Conservation (phyloP, 2,888 invertebrate species). For the Bombyx huttoni region DNA sequence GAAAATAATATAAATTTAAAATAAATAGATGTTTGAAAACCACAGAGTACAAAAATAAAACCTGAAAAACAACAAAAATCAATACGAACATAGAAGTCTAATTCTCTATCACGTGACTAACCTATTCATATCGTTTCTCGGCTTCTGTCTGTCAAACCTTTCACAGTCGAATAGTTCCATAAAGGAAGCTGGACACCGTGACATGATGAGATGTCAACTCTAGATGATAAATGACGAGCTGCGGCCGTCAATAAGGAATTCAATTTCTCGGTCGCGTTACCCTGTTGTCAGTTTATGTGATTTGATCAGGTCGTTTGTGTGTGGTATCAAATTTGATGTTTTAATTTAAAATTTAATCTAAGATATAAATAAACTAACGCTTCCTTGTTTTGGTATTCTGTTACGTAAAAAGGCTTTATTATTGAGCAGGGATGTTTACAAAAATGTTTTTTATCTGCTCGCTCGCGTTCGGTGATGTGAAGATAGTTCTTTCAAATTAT, state of each 20-base stretch:
- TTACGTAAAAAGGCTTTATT: no score
- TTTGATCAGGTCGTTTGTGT: neutral
- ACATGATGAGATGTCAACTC: constrained; percentile 62
- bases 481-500: neutral
- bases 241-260: constrained; percentile 57
- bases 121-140: constrained; percentile 9
- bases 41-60: neutral
- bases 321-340: neutral
- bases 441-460: neutral
- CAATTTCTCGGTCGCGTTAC: constrained; percentile 58
- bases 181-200: constrained; percentile 49
- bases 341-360: neutral
- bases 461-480: neutral
- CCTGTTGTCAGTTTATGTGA: constrained; percentile 9
- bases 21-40: no score
- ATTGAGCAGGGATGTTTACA: neutral
- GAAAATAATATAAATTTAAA: no score
- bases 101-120: neutral
- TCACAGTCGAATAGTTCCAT: constrained; percentile 42
- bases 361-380: no score
- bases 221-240: constrained; percentile 54
- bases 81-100: constrained; percentile 1
- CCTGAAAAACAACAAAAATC: neutral
- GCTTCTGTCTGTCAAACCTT: constrained; percentile 34
- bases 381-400: no score